Base-by-base conservation (phyloP, 2,888 invertebrate genomes). In the Pammene aurita region DNA sequence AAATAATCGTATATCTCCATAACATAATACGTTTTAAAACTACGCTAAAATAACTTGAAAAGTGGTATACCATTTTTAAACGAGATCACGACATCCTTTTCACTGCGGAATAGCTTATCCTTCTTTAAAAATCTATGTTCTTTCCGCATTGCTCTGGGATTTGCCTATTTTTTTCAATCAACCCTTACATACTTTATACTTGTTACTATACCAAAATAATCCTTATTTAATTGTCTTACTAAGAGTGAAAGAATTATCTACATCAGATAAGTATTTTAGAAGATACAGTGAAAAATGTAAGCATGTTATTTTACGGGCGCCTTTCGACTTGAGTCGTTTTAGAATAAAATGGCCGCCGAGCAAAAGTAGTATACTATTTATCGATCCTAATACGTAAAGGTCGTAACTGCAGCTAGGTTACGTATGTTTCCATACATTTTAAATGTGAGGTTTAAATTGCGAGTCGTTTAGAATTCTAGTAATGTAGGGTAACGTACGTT, bases 301-400 rank as follows among this genome's bases (percentile, higher is more conserved):
- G 13, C 41, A 26, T 13, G 11, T 5, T 18, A 61, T 13, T 50
- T 34, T 13, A 9, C 18, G 13, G 1, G 5, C 11, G 14, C 5
- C 14, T 1, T 5, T 14, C 9, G n/a, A 58, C 41, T 26, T 88
- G 84, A 10, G 76, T 18, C 82, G 9, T 85, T 87, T 80, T 73
- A 41, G 16, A 50, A 9, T 66, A 70, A 42, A 61, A 13, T 9
- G 1, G 56, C 64, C 71, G 73, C 62, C 73, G 57, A 67, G 77
- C 80, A 86, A 86, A 88, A 87, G 87, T 88, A 80, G 88, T 88
- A 87, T 87, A 88, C 88, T 76, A 88, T 88, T 85, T 87, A 75
- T 68, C 71, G 44, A 34, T 5, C 13, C 13, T 70, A 75, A 44
- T 42, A 57, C 35, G 34, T 71, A 80, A 88, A 86, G 0, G 83